Evolutionary conservation across 1,140 invertebrate species (phyloP).

Genomic region (Armadillidium nasatum): DNA sequence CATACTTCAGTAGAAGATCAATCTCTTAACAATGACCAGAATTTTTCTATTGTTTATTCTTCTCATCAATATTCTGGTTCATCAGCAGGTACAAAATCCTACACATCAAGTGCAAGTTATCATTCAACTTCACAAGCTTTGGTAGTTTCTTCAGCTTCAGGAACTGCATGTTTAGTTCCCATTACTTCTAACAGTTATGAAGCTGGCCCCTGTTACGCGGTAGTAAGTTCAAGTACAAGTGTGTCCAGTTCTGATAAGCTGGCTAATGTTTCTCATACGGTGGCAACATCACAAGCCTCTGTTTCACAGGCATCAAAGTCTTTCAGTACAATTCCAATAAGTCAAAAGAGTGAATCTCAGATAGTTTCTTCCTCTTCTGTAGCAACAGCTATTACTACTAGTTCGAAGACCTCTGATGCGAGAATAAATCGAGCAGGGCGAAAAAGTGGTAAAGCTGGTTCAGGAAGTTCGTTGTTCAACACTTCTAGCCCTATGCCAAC

Average conservation of each 20-base stretch:
- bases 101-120: background rate
- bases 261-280: too few relatives aligned
- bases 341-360: too few relatives aligned
- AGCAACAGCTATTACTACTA: background rate
- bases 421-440: background rate
- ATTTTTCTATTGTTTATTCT: slow-evolving; percentile 35
- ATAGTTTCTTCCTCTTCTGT: background rate
- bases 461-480: background rate
- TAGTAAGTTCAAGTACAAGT: too few relatives aligned
- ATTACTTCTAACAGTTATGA: too few relatives aligned
- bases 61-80: slow-evolving; percentile 37
- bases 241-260: too few relatives aligned
- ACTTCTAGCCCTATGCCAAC: slow-evolving; percentile 33
- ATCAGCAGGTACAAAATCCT: background rate
- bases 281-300: too few relatives aligned
- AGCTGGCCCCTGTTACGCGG: too few relatives aligned
- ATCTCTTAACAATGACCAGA: background rate
- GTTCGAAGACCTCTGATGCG: background rate
- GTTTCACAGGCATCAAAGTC: too few relatives aligned
- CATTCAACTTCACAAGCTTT: too few relatives aligned
- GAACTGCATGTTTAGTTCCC: background rate
- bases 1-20: background rate
- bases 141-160: background rate
- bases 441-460: background rate
- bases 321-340: too few relatives aligned